Evolutionary conservation across 2,113 vertebrate genomes (phyloP).

Genomic region (Rhinoderma darwinii): DNA sequence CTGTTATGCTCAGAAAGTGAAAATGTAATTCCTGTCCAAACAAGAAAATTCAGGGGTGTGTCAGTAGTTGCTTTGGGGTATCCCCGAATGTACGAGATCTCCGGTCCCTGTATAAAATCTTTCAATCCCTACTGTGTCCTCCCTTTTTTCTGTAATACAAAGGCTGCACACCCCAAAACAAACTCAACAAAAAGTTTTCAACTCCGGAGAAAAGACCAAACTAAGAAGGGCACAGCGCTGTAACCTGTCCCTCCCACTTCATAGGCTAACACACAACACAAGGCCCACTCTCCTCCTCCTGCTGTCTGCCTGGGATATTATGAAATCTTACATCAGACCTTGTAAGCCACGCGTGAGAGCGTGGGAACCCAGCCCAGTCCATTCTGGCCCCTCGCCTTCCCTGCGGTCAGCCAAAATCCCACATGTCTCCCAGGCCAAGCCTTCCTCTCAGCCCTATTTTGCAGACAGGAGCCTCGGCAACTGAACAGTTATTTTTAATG

Average conservation of each 20-base stretch:
- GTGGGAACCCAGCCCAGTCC: conserved; percentile 59
- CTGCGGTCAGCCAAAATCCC: conserved; percentile 60
- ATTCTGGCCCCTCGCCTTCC: conserved; percentile 55
- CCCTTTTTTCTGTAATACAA: not conserved
- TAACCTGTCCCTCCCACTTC: not conserved
- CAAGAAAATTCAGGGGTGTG: conserved; percentile 40
- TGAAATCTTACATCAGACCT: conserved; percentile 58
- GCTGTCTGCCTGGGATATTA: conserved; percentile 56
- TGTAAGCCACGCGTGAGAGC: conserved; percentile 59
- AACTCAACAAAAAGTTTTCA: conserved; percentile 45
- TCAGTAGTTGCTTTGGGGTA: not conserved
- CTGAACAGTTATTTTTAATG: conserved; percentile 52
- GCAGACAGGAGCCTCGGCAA: conserved; percentile 41
- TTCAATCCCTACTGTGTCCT: not conserved
- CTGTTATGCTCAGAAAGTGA: conserved; percentile 28
- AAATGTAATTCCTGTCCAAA: conserved; percentile 43
- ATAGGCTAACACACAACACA: conserved; percentile 41
- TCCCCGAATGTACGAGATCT: conserved; percentile 4
- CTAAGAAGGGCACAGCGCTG: conserved; percentile 28
- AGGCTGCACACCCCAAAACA: conserved; percentile 16
- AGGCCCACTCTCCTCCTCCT: conserved; percentile 51
- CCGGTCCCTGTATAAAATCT: not conserved
- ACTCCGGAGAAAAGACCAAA: conserved; percentile 12
- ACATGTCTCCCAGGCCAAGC: conserved; percentile 57
- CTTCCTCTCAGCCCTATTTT: conserved; percentile 50